Evolutionary conservation across 1,140 invertebrate genomes (phyloP).

Genomic region (Phthorimaea operculella): DNA sequence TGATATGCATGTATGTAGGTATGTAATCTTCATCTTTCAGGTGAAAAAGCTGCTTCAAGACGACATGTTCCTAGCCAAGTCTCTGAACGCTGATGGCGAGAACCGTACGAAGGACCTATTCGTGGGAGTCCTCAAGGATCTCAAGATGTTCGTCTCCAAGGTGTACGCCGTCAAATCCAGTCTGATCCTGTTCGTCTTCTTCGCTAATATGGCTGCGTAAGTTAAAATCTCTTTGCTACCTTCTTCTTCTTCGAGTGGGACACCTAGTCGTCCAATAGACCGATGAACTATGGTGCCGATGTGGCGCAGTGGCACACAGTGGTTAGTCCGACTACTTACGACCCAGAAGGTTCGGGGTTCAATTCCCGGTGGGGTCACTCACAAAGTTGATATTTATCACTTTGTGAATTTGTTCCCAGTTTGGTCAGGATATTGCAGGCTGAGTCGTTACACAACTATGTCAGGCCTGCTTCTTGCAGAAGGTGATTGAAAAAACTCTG

Average conservation of each 20-base stretch:
- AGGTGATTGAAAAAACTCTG: too few species aligned
- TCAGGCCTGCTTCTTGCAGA: too few species aligned
- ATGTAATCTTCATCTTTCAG: slow-evolving; percentile 26
- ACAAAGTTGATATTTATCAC: slow-evolving; percentile 3
- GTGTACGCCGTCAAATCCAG: slow-evolving; percentile 68
- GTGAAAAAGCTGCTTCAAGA: slow-evolving; percentile 55
- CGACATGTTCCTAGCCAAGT: slow-evolving; percentile 45
- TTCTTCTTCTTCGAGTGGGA: too few species aligned
- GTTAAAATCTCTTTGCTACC: slow-evolving; percentile 23
- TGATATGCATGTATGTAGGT: too few species aligned
- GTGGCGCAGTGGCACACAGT: too few species aligned
- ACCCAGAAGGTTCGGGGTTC: too few species aligned
- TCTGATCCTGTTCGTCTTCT: slow-evolving; percentile 70
- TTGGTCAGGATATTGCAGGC: neutral
- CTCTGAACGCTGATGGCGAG: slow-evolving; percentile 30
- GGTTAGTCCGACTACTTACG: too few species aligned
- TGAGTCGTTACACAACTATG: too few species aligned
- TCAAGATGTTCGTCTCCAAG: slow-evolving; percentile 65
- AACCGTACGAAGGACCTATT: slow-evolving; percentile 58
- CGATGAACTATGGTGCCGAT: too few species aligned
- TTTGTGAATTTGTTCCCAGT: too few species aligned
- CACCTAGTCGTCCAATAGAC: too few species aligned
- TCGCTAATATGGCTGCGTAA: slow-evolving; percentile 77
- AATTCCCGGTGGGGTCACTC: too few species aligned
- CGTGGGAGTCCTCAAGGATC: slow-evolving; percentile 65